phyloP scores from a whole-genome alignment of 2,113 vertebrate species.

The Probosciger aterrimus region DNA sequence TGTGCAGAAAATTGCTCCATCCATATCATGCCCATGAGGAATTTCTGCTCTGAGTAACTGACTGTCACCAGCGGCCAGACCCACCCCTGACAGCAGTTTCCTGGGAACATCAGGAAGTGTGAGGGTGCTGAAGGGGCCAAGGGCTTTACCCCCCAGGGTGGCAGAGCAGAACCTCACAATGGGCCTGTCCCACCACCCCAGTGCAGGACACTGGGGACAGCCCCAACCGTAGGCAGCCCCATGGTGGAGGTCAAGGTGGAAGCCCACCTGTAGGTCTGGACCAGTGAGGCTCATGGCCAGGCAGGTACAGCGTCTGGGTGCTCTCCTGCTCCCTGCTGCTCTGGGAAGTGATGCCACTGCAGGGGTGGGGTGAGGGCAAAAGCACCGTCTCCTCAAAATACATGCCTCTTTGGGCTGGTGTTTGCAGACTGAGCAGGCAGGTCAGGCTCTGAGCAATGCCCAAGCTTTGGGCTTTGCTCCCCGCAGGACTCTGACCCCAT shows the following conservation, averaged over 20 bases:
- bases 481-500: accelerated
- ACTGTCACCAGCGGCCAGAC: background rate
- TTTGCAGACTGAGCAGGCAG: background rate
- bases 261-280: background rate
- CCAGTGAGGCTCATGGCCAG: accelerated
- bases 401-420: background rate
- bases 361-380: background rate
- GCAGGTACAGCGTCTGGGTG: background rate
- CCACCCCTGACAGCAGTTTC: background rate
- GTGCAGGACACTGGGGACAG: background rate
- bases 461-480: background rate
- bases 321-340: background rate
- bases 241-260: background rate
- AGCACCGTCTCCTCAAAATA: background rate
- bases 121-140: accelerated
- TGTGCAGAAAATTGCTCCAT: conserved; percentile 41
- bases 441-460: background rate
- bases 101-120: background rate
- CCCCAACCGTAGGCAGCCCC: background rate
- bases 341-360: accelerated
- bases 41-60: background rate
- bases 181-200: accelerated
- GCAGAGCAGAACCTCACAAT: background rate
- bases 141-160: background rate
- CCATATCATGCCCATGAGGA: background rate